Conservation (phyloP, 2,888 invertebrate species). For the Eupithecia pulchellata region DNA sequence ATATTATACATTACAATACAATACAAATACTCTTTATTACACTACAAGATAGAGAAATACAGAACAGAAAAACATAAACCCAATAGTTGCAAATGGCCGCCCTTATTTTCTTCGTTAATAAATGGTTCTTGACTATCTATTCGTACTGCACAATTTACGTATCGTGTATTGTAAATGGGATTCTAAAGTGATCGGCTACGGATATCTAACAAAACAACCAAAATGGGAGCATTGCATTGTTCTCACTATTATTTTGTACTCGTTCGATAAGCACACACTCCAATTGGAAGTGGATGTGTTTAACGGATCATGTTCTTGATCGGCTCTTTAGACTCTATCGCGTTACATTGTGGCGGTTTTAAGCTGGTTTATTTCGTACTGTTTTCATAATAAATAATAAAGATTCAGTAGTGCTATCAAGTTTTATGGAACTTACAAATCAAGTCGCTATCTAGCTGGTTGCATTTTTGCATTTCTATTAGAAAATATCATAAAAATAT, state of each 20-base stretch:
- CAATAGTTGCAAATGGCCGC: too few species aligned
- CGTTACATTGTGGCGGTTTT: conserved; percentile 30
- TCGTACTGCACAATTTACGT: not conserved
- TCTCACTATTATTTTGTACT: conserved; percentile 71
- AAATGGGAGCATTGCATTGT: conserved; percentile 74
- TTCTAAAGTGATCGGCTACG: conserved; percentile 59
- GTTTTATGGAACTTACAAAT: not conserved
- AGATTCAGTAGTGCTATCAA: conserved; percentile 1
- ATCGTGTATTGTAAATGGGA: conserved; percentile 61
- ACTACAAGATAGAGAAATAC: too few species aligned
- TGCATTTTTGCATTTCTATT: conserved; percentile 2
- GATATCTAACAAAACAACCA: conserved; percentile 60
- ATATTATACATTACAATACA: too few species aligned
- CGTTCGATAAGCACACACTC: conserved; percentile 79
- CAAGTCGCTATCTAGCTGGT: not conserved
- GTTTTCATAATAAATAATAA: conserved; percentile 8
- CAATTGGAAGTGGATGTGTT: conserved; percentile 66
- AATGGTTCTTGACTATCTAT: not conserved
- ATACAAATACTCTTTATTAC: too few species aligned
- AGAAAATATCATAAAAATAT: conserved; percentile 8
- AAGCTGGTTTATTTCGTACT: conserved; percentile 51
- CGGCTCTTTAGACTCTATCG: not conserved
- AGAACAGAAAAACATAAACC: too few species aligned
- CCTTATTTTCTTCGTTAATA: too few species aligned
- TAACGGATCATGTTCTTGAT: not conserved